These are phyloP conservation scores for Homarus americanus DNA, from an alignment of 1,140 invertebrate genomes.

Conservation along the genomic window DNA sequence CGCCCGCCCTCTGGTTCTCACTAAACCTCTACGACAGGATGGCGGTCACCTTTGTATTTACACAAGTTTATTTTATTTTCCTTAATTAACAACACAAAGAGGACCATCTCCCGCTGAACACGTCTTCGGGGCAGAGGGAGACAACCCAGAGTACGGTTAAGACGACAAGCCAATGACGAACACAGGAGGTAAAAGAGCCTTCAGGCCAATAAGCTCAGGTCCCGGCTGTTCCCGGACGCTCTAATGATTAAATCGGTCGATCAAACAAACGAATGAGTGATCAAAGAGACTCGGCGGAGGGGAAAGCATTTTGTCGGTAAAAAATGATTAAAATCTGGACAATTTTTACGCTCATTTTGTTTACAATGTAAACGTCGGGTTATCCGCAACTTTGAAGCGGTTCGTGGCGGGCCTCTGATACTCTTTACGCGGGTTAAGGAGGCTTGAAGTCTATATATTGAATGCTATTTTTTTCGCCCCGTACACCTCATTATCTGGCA, in stretches of 20 bases:
- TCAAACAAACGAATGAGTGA: conserved; percentile 66
- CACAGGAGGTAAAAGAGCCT: background rate
- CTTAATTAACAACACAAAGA: conserved; percentile 69
- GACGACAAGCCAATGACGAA: background rate
- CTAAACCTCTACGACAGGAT: background rate
- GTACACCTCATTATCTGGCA: conserved; percentile 62
- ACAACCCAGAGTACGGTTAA: background rate
- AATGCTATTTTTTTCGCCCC: conserved; percentile 56
- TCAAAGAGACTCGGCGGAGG: conserved; percentile 60
- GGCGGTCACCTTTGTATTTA: conserved; percentile 52
- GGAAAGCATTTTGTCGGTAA: conserved; percentile 68
- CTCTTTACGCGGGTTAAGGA: conserved; percentile 64
- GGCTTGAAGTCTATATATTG: conserved; percentile 69
- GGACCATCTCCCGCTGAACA: conserved; percentile 40
- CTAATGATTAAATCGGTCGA: conserved; percentile 69
- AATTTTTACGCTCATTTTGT: conserved; percentile 58
- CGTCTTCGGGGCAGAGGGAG: background rate
- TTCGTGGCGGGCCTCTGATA: conserved; percentile 51
- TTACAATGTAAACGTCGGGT: conserved; percentile 51
- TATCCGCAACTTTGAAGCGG: conserved; percentile 60
- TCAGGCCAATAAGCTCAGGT: background rate
- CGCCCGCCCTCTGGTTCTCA: background rate
- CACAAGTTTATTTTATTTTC: conserved; percentile 61
- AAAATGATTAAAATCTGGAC: conserved; percentile 64
- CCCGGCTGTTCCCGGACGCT: conserved; percentile 13